A percentile compares a stretch with the other conserved stretches of the same genome.
Conservation (phyloP, 1,140 invertebrate genomes). For the Brachionus rotundiformis region DNA sequence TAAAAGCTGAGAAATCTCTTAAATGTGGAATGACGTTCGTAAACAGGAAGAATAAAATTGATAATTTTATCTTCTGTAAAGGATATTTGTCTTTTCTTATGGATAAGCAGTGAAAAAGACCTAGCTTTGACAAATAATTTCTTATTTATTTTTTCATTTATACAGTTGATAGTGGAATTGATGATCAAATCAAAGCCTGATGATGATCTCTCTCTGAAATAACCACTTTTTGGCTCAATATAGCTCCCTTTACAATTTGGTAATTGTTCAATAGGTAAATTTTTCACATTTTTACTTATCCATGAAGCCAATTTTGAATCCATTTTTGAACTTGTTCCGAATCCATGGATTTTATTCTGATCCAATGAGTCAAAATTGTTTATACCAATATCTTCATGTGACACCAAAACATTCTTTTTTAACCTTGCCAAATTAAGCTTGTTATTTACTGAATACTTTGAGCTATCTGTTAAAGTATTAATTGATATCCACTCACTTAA, state of each 20-base stretch:
- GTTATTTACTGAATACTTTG: too few species aligned
- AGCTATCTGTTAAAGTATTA: too few species aligned
- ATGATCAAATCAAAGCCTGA: not conserved
- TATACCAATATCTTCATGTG: too few species aligned
- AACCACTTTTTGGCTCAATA: not conserved
- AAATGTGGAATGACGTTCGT: not conserved
- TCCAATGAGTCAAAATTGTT: too few species aligned
- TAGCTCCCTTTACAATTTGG: not conserved
- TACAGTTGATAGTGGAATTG: not conserved
- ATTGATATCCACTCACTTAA: too few species aligned
- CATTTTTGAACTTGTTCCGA: too few species aligned
- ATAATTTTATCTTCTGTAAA: not conserved
- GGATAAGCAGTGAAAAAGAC: not conserved
- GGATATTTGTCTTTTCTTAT: not conserved
- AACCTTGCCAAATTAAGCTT: too few species aligned
- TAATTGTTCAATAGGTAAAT: too few species aligned
- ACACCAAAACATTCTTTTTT: too few species aligned
- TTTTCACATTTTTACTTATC: too few species aligned
- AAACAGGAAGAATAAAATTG: constrained; percentile 17
- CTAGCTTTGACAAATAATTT: not conserved
- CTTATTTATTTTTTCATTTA: not conserved
- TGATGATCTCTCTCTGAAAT: not conserved
- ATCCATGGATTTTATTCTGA: too few species aligned
- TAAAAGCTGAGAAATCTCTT: not conserved
- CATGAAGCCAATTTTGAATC: too few species aligned